phyloP scores from a whole-genome alignment of 2,888 invertebrate genomes.

The Oscheius sp. region DNA sequence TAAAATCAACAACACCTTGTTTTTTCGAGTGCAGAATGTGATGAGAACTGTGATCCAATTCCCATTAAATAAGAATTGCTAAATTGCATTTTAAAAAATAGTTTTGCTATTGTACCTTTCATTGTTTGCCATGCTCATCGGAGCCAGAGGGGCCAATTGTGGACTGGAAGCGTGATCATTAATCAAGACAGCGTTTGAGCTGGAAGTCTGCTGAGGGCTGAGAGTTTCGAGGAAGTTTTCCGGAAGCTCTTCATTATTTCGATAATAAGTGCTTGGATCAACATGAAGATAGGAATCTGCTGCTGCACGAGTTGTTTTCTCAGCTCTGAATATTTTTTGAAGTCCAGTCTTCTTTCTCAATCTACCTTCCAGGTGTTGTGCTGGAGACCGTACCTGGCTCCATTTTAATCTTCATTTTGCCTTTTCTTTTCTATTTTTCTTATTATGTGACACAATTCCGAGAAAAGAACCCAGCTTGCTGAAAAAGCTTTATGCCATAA shows the following conservation, averaged over 20 bases:
- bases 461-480: too few species aligned
- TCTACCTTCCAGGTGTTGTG: neutral
- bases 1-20: neutral
- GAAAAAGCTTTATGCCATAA: too few species aligned
- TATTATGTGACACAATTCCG: too few species aligned
- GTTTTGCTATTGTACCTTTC: conserved; percentile 25
- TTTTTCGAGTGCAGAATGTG: conserved; percentile 9
- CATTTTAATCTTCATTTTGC: conserved; percentile 15
- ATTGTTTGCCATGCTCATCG: conserved; percentile 55
- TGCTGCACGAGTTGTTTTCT: conserved; percentile 28
- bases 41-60: neutral
- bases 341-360: too few species aligned
- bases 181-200: conserved; percentile 18
- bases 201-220: conserved; percentile 59
- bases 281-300: conserved; percentile 62
- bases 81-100: neutral
- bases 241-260: conserved; percentile 57
- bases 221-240: conserved; percentile 68
- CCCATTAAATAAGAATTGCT: conserved; percentile 19
- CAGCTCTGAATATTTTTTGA: conserved; percentile 9
- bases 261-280: conserved; percentile 51
- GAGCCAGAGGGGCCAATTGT: conserved; percentile 58
- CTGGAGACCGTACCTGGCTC: conserved; percentile 12
- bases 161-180: conserved; percentile 40
- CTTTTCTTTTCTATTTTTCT: neutral